A percentile compares a stretch with the other conserved stretches of the same genome.
Conservation (phyloP, 2,888 invertebrate genomes). For the Pseudococcus viburni region DNA sequence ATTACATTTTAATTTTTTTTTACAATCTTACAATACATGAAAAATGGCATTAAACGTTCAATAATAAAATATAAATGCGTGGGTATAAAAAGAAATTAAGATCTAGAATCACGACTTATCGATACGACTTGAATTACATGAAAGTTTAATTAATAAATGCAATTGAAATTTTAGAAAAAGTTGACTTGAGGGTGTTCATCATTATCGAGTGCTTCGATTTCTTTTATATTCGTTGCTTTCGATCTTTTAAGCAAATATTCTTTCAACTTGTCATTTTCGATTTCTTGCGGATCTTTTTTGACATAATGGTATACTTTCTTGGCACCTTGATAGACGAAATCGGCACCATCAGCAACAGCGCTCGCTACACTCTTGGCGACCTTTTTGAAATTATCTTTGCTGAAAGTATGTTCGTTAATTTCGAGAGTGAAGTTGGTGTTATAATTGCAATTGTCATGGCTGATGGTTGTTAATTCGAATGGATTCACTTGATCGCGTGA, state of each 20-base stretch:
- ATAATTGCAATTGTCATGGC: conserved; percentile 77
- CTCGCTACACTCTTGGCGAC: conserved; percentile 78
- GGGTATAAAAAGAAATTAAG: not conserved
- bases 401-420: conserved; percentile 84
- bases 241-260: conserved; percentile 18
- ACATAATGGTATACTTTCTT: conserved; percentile 81
- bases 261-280: conserved; percentile 61
- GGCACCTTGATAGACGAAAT: conserved; percentile 80
- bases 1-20: not conserved
- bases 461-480: conserved; percentile 81
- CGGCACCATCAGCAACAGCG: conserved; percentile 81
- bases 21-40: not conserved
- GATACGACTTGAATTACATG: not conserved
- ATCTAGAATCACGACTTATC: not conserved
- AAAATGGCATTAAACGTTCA: not conserved
- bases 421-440: conserved; percentile 74
- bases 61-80: not conserved
- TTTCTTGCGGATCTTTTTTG: conserved; percentile 71
- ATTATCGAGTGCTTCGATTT: not conserved
- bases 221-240: conserved; percentile 20
- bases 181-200: not conserved
- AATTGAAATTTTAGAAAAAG: not conserved
- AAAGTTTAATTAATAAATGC: conserved; percentile 10
- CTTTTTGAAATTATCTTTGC: conserved; percentile 79
- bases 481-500: conserved; percentile 81